Evolutionary conservation across 2,888 invertebrate species (phyloP), one percentile per base, ranked within the genome.

Genomic region (Trimorus sp.): DNA sequence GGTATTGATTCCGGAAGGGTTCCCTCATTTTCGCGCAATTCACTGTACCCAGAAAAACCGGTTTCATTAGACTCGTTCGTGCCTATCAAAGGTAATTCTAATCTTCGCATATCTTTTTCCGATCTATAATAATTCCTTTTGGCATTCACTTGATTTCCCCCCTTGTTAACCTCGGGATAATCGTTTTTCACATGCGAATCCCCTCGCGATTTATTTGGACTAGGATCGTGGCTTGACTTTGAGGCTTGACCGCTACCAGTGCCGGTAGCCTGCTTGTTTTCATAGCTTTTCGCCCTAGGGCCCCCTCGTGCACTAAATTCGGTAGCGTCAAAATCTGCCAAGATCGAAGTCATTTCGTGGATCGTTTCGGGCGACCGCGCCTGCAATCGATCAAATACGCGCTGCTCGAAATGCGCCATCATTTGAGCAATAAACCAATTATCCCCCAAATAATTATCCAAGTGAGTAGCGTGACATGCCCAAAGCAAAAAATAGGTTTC

Each of bases 371-470:
- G 49, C 12, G 7, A 12, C 3, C 62, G 26, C 14, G 53, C 53
- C 14, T 16, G 6, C 38, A 65, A 40, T 5, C 65, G 51, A 65
- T 65, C 65, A 9, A 7, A 65, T 1, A n/a, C 16, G n/a, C 16
- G 7, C 7, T 7, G 11, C 11, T 51, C 65, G 16, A 38, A 65
- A 53, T 65, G 65, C 38, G 38, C 2, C 51, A 11, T 53, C 53
- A 26, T 26, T 26, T 26, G 26, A 26, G 26, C 26, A 4, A 26
- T 26, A 26, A 26, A 26, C 26, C 26, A 63, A 12, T 63, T 37
- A 14, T 63, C 63, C 8, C 63, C 63, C 14, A 63, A 15, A 37
- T 63, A 63, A 38, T 51, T 37, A 36, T 65, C 65, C 38, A 65
- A 14, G 12, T 53, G 53, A n/a, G 5, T 8, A n/a, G 65, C 65